Evolutionary conservation across 2,113 vertebrate genomes (phyloP), one percentile per base, ranked within the genome.

Genomic region (Junco hyemalis): DNA sequence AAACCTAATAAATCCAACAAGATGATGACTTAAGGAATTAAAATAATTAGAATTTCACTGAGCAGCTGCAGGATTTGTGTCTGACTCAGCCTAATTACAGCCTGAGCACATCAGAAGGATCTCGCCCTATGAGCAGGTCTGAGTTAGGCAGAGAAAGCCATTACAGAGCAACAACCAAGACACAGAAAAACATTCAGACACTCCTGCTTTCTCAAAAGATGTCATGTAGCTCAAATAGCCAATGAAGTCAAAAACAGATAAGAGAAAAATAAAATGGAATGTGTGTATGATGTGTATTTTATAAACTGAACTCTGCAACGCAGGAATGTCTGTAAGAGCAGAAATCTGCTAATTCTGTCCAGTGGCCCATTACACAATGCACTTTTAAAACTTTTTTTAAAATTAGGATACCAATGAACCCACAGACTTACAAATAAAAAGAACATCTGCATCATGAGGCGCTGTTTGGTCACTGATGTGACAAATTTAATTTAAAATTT

Each of bases 231-330:
- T 72, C 71, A 70, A 85, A 70, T 4, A 70, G 22, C 12, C 51
- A 77, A 25, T 54, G 16, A 69, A 38, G 50, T 80, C 35, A 82
- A 59, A 76, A 8, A 47, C 1, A 88, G 36, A 3, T 42, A 42
- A 76, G 73, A 84, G 54, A 56, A 78, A 78, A 45, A 87, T 25
- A 4, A 81, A 90, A 70, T 36, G 12, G 35, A 36, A 73, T 12
- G 8, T 36, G 7, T 66, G 36, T 42, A 38, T 0, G 0, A 61
- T 2, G 1, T 1, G 0, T 50, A 51, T 63, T 81, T 78, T 54
- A 63, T 28, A 81, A 74, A 78, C 19, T 59, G 45, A 93, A 44
- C 35, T 77, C 42, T 35, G 35, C 50, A 59, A 40, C 5, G 29
- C 54, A 53, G n/a, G 16, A 61, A 45, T 53, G 14, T 65, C 33